Conservation (phyloP, 2,888 invertebrate genomes). For the Altica lythri region DNA sequence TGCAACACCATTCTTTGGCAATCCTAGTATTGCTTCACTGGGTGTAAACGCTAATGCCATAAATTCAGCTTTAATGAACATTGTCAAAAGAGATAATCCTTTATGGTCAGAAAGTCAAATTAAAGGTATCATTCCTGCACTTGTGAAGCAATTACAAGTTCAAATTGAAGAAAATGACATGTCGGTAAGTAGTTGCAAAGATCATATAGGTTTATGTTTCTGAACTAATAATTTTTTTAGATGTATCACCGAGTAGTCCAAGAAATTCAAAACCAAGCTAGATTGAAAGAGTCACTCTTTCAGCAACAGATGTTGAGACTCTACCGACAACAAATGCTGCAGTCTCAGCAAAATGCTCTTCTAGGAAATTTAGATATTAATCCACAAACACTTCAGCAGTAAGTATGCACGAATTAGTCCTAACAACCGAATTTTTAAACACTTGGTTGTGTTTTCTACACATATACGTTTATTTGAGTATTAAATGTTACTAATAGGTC, state of each 20-base stretch:
- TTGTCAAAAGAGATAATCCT: constrained; percentile 69
- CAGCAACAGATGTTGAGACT: constrained; percentile 38
- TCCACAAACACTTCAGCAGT: constrained; percentile 24
- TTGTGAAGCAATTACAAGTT: constrained; percentile 63
- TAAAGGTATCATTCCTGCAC: constrained; percentile 63
- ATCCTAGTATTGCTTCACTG: too few relatives aligned
- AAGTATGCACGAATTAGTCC: neutral
- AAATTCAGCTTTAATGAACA: constrained; percentile 54
- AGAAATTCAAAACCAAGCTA: constrained; percentile 45
- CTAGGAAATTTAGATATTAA: constrained; percentile 31
- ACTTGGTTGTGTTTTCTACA: neutral
- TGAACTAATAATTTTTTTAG: constrained; percentile 30
- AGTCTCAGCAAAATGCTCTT: constrained; percentile 29
- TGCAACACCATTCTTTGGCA: neutral
- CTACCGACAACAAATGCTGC: constrained; percentile 27
- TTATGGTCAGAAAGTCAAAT: constrained; percentile 65
- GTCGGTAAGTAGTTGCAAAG: constrained; percentile 38
- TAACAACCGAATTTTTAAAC: neutral
- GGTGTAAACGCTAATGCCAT: constrained; percentile 41
- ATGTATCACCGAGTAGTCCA: constrained; percentile 47
- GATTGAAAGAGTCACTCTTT: constrained; percentile 38
- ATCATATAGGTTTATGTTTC: neutral
- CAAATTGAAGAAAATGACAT: constrained; percentile 58
- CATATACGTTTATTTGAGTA: too few relatives aligned
- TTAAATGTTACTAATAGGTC: too few relatives aligned